phyloP scores from a whole-genome alignment of 2,113 vertebrate species.

The Ramphastos sulfuratus region DNA sequence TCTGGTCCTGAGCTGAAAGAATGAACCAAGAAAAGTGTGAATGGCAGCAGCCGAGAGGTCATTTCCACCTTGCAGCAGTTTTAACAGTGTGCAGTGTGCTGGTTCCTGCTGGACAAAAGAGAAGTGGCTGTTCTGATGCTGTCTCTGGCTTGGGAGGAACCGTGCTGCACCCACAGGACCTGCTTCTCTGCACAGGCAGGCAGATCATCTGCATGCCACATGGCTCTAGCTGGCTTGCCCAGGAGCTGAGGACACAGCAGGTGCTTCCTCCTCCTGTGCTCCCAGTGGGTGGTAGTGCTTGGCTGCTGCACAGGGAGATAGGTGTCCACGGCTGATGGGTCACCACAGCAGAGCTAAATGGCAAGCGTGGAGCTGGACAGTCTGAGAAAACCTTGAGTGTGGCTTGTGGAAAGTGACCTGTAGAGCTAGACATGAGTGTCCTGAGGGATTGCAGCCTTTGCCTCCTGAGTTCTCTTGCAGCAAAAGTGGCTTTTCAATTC shows the following conservation, averaged over 20 bases:
- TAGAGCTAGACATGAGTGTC: background rate
- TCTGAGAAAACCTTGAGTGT: background rate
- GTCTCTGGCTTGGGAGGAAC: background rate
- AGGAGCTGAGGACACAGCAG: background rate
- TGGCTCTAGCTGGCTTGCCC: background rate
- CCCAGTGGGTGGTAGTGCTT: background rate
- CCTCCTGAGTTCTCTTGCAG: background rate
- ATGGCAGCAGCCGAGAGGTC: background rate
- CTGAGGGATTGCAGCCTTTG: background rate
- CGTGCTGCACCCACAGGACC: background rate
- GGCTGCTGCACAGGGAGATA: background rate
- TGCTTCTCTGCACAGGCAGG: background rate
- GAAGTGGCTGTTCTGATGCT: background rate
- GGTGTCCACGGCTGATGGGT: background rate
- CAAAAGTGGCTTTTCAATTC: background rate
- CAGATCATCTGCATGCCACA: accelerated
- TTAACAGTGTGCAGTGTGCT: background rate
- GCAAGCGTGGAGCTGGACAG: background rate
- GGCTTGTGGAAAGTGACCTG: background rate
- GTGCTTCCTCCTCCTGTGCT: accelerated
- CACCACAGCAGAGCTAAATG: background rate
- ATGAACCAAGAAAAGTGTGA: background rate
- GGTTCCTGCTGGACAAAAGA: background rate
- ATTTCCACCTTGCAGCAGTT: accelerated
- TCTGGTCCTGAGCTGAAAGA: background rate